A percentile compares a stretch with the other conserved stretches of the same genome.
Evolutionary conservation across 1,140 invertebrate species (phyloP).

Genomic region (Tetragnatha versicolor): DNA sequence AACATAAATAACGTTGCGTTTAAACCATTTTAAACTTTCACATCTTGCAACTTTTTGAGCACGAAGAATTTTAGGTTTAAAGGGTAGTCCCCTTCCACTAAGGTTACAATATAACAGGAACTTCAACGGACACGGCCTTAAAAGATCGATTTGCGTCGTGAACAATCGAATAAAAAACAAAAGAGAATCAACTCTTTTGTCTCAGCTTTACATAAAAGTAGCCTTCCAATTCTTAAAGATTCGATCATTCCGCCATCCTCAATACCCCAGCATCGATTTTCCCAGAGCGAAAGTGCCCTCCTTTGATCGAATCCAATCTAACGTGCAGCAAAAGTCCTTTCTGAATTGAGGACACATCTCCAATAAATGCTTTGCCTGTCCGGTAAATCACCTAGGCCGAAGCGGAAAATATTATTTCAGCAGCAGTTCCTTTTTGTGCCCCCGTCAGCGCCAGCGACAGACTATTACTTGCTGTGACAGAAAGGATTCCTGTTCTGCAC

Average conservation of each 20-base stretch:
- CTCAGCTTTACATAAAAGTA: neutral
- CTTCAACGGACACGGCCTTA: no score
- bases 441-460: neutral
- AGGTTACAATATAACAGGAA: no score
- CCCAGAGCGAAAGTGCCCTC: neutral
- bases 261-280: neutral
- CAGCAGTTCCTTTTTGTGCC: constrained; percentile 6
- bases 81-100: no score
- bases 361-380: neutral
- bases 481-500: constrained; percentile 2
- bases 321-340: neutral
- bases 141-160: no score
- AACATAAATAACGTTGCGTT: no score
- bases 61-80: no score
- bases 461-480: constrained; percentile 12
- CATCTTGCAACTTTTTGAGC: no score
- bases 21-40: no score
- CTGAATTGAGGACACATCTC: neutral
- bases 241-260: neutral
- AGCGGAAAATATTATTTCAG: constrained; percentile 1
- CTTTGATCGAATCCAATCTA: neutral
- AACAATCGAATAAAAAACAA: no score
- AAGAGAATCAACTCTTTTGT: no score
- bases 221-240: neutral
- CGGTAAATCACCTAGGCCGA: neutral